Base-by-base conservation (phyloP, 2,113 vertebrate genomes). In the Aleadryas rufinucha region DNA sequence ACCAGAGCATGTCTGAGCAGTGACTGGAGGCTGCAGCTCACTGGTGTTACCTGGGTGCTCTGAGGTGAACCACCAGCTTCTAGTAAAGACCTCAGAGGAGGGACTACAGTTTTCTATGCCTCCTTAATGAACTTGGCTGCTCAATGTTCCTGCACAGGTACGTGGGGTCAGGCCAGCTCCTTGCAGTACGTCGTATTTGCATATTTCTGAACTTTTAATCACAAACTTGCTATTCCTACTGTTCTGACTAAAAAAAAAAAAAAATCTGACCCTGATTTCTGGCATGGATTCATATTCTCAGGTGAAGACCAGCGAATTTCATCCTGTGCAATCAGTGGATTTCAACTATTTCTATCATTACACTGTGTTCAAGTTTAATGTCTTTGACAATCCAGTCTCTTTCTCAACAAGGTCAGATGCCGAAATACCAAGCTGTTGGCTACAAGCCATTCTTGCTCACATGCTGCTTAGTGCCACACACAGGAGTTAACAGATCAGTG, bases 121-220 rank as follows among this genome's bases (percentile, higher is more conserved):
- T 61, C 84, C 42, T 44, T 44, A 28, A 50, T 31, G 41, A 66
- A 11, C 28, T 35, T 74, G 87, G 35, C 52, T 81, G 69, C 84
- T 74, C 0, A 0, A 23, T 91, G 64, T 19, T 89, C 59, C 78
- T 70, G 37, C 83, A 74, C 59, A 74, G 45, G 63, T 53, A 33
- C 10, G 0, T 3, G 22, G 54, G 61, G 71, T 85, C 49, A 87
- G 78, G 57, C 33, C 39, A 75, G 27, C 28, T 95, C 37, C 59
- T 37, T 65, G 28, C 56, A 54, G 6, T 45, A 20, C 2, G 2
- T 53, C 0, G 0, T 37, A 42, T 39, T 54, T 78, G 44, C 41
- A 19, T 23, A n/a, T 66, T 79, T 80, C 70, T 60, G 66, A 64
- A 69, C 37, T 76, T 89, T 30, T 10, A 69, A 50, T 85, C 20